Percentiles rank a stretch among this genome's conserved stretches.
These are phyloP conservation scores for Harpegnathos saltator DNA, from an alignment of 1,140 invertebrate genomes.

Conservation along the genomic window DNA sequence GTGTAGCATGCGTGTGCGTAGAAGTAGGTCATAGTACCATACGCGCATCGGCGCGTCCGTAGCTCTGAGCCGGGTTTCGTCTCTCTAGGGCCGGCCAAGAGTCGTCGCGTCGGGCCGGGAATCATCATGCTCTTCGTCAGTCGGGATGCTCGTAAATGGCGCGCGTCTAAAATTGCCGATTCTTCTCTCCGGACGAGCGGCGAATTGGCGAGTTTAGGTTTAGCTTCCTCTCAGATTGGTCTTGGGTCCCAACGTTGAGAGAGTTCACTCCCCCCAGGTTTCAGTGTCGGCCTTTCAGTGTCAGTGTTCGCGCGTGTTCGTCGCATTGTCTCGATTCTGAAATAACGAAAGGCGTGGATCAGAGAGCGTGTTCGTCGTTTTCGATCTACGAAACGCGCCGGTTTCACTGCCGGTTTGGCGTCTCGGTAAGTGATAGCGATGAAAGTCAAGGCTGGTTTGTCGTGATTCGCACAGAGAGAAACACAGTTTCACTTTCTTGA, in stretches of 20 bases:
- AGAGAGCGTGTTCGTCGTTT: slow-evolving; percentile 36
- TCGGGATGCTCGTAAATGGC: no score
- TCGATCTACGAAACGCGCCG: slow-evolving; percentile 15
- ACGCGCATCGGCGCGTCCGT: neutral
- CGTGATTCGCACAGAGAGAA: slow-evolving; percentile 71
- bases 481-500: slow-evolving; percentile 81
- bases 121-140: neutral
- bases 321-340: neutral
- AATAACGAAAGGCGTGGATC: neutral
- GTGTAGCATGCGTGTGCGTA: slow-evolving; percentile 9
- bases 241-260: no score
- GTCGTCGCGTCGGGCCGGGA: neutral
- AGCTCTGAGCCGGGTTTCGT: neutral
- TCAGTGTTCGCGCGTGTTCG: neutral
- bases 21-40: slow-evolving; percentile 39
- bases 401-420: slow-evolving; percentile 65
- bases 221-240: neutral
- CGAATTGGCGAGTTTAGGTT: no score
- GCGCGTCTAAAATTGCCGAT: no score
- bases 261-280: no score
- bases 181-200: no score
- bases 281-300: no score
- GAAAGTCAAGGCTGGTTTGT: slow-evolving; percentile 78
- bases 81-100: neutral
- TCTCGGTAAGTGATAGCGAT: slow-evolving; percentile 64